Conservation (phyloP, 2,888 invertebrate genomes). For the Diaphora mendica region DNA sequence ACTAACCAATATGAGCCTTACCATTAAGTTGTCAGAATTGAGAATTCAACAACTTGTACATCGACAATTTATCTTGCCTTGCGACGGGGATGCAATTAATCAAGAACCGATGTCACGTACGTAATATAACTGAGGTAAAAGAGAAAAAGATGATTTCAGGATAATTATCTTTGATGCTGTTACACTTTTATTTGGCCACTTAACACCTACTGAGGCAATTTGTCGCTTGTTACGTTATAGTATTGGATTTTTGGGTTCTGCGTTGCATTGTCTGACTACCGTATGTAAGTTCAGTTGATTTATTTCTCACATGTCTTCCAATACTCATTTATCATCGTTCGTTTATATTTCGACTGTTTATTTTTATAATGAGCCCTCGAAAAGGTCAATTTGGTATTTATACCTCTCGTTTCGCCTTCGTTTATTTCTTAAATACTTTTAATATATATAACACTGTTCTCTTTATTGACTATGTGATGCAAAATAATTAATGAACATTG, state of each 20-base stretch:
- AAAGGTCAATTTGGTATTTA: slow-evolving; percentile 53
- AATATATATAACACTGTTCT: slow-evolving; percentile 36
- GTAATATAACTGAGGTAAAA: slow-evolving; percentile 76
- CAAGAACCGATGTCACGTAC: slow-evolving; percentile 82
- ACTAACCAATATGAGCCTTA: slow-evolving; percentile 57
- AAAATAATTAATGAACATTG: slow-evolving; percentile 23
- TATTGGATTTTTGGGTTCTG: slow-evolving; percentile 57
- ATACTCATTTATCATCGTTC: slow-evolving; percentile 67
- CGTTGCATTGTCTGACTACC: slow-evolving; percentile 50
- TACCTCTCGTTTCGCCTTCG: slow-evolving; percentile 24
- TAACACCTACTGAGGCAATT: slow-evolving; percentile 77
- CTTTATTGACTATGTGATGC: slow-evolving; percentile 37
- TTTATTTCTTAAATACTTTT: slow-evolving; percentile 50
- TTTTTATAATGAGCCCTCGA: slow-evolving; percentile 64
- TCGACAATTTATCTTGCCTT: slow-evolving; percentile 78
- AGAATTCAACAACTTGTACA: slow-evolving; percentile 52
- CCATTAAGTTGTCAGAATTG: slow-evolving; percentile 56
- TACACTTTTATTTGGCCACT: slow-evolving; percentile 74
- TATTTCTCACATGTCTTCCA: slow-evolving; percentile 57
- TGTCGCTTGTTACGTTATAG: slow-evolving; percentile 70
- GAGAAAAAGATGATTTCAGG: slow-evolving; percentile 82
- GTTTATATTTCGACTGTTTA: slow-evolving; percentile 66
- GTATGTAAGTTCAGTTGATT: slow-evolving; percentile 54
- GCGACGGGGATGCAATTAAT: slow-evolving; percentile 82
- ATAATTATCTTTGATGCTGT: slow-evolving; percentile 80